phyloP scores from a whole-genome alignment of 2,888 invertebrate genomes.

The Mythimna ferrago region DNA sequence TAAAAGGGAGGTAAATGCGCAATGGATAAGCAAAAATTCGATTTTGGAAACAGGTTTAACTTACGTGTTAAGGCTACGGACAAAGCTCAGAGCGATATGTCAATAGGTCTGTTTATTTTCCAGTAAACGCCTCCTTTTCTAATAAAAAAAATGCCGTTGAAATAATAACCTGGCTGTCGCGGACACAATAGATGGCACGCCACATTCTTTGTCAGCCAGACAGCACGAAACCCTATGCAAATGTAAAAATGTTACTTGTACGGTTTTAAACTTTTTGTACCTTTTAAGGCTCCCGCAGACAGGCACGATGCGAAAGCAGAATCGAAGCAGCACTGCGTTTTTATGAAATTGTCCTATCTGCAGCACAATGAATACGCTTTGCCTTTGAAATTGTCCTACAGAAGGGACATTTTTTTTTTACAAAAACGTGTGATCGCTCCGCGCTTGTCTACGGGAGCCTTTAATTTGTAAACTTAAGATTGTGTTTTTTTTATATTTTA shows the following conservation, averaged over 20 bases:
- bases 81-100: slow-evolving; percentile 79
- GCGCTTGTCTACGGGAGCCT: neutral
- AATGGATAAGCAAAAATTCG: slow-evolving; percentile 57
- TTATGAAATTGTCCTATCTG: neutral
- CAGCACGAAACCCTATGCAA: slow-evolving; percentile 80
- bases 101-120: slow-evolving; percentile 87
- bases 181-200: slow-evolving; percentile 82
- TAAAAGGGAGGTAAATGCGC: slow-evolving; percentile 29
- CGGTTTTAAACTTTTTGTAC: slow-evolving; percentile 67
- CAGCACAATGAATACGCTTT: neutral
- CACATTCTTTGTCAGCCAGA: slow-evolving; percentile 77
- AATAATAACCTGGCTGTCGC: slow-evolving; percentile 82
- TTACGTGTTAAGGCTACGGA: slow-evolving; percentile 54
- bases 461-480: slow-evolving; percentile 16
- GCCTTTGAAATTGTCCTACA: neutral
- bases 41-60: slow-evolving; percentile 13
- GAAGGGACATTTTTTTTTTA: neutral
- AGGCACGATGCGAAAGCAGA: neutral
- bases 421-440: neutral
- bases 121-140: slow-evolving; percentile 81
- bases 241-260: slow-evolving; percentile 77
- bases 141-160: slow-evolving; percentile 83
- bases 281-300: slow-evolving; percentile 4
- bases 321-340: neutral
- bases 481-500: slow-evolving; percentile 44